These are phyloP conservation scores for Ibycter americanus DNA, from an alignment of 2,797 vertebrate genomes.

Conservation along the genomic window DNA sequence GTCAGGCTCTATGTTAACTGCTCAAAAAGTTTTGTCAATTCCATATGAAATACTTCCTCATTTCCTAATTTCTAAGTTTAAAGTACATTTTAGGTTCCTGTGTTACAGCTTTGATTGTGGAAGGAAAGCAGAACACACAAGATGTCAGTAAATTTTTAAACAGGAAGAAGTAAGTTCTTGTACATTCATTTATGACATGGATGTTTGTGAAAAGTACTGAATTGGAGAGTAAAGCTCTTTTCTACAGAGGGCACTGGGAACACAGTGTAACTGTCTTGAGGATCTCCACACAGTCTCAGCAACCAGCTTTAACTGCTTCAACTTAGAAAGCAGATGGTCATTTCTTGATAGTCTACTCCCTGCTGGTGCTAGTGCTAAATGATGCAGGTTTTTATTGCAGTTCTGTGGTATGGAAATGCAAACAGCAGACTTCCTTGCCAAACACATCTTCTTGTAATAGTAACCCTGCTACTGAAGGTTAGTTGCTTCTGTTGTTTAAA, in stretches of 20 bases:
- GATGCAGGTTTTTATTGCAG: neutral
- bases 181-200: neutral
- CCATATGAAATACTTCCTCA: neutral
- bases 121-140: neutral
- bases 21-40: neutral
- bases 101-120: neutral
- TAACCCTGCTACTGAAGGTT: neutral
- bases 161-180: neutral
- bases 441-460: neutral
- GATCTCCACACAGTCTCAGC: neutral
- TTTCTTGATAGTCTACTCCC: neutral
- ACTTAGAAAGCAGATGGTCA: slow-evolving; percentile 29
- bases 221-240: neutral
- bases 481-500: neutral
- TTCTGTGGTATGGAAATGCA: neutral
- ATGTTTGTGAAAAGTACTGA: neutral
- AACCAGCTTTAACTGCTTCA: neutral
- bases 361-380: neutral
- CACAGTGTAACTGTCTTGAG: neutral
- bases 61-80: neutral
- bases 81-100: neutral
- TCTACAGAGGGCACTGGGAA: neutral
- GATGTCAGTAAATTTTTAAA: neutral
- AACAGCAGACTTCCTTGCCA: neutral
- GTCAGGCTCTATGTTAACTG: neutral